Evolutionary conservation across 2,797 vertebrate species (phyloP).

Genomic region (Pantherophis vulpinus): DNA sequence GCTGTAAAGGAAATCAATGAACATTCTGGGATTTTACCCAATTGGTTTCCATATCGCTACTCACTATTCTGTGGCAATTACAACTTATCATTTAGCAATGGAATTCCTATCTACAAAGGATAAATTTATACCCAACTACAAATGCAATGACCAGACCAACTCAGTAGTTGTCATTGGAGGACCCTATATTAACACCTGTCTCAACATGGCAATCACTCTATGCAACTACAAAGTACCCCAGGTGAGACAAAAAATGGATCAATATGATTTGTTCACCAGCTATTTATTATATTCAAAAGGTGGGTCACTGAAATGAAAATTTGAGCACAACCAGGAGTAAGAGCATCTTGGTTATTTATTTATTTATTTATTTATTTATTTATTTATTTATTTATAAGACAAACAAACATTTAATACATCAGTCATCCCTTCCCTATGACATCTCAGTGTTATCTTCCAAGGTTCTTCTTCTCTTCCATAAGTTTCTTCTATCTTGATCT

Average conservation of each 20-base stretch:
- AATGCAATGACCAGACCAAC: not conserved
- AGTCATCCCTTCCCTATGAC: too few relatives aligned
- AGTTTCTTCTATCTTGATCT: too few relatives aligned
- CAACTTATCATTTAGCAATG: too few relatives aligned
- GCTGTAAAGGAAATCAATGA: not conserved
- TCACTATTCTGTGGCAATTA: too few relatives aligned
- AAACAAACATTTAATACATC: too few relatives aligned
- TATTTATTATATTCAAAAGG: not conserved
- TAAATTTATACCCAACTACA: not conserved
- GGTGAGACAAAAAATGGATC: not conserved
- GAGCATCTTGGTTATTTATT: too few relatives aligned
- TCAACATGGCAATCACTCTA: not conserved
- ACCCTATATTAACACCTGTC: not conserved
- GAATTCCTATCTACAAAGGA: not conserved
- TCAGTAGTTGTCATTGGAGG: not conserved
- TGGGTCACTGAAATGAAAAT: fast-evolving
- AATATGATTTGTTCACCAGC: not conserved
- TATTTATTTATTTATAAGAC: too few relatives aligned
- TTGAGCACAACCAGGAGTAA: not conserved
- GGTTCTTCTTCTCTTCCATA: too few relatives aligned
- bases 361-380: too few relatives aligned
- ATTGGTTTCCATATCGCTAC: too few relatives aligned
- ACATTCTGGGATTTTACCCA: not conserved
- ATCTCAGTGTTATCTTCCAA: too few relatives aligned
- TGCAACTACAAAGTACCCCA: not conserved